phyloP scores from a whole-genome alignment of 2,888 invertebrate species.

The Apomyelois bistriatella region DNA sequence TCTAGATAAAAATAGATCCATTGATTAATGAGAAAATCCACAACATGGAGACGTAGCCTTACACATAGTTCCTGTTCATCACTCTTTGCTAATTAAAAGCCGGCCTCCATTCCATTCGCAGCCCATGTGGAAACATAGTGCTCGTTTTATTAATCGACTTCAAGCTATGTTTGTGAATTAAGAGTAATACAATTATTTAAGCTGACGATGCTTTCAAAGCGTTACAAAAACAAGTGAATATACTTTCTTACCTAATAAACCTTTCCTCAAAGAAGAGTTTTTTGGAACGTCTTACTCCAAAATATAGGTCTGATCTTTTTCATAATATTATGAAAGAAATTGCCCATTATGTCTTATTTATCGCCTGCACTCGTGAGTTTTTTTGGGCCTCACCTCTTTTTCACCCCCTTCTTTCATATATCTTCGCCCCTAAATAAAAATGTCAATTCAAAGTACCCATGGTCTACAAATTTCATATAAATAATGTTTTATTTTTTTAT shows the following conservation, averaged over 20 bases:
- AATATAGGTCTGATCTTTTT: conserved; percentile 46
- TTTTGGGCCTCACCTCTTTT: conserved; percentile 49
- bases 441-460: conserved; percentile 28
- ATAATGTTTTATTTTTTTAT: background rate
- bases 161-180: no score
- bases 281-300: conserved; percentile 16
- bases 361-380: conserved; percentile 47
- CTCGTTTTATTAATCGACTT: conserved; percentile 25
- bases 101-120: conserved; percentile 22
- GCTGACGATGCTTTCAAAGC: no score
- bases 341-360: conserved; percentile 63
- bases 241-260: no score
- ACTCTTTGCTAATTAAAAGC: conserved; percentile 28
- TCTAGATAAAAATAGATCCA: no score
- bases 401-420: conserved; percentile 36
- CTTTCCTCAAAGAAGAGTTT: background rate
- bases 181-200: no score
- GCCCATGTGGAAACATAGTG: conserved; percentile 24
- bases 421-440: conserved; percentile 36
- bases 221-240: no score
- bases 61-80: conserved; percentile 21
- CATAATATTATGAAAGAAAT: conserved; percentile 58
- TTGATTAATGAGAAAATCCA: no score
- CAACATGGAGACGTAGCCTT: background rate
- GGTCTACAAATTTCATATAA: background rate